Conservation (phyloP, 2,888 invertebrate genomes). For the Epiperipatus broadwayi region DNA sequence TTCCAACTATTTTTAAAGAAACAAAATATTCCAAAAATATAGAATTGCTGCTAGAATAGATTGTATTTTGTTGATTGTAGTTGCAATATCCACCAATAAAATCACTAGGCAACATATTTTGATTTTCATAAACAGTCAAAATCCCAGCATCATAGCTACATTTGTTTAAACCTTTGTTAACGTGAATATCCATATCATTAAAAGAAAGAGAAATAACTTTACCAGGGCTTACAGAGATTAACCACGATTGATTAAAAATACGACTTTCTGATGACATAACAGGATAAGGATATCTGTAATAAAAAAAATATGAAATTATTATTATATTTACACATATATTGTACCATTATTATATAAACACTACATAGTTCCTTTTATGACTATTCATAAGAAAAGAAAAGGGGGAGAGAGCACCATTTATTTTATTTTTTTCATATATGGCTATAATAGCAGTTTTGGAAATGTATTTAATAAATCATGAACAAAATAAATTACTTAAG, state of each 20-base stretch:
- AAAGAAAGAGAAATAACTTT: constrained; percentile 19
- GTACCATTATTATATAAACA: too few species aligned
- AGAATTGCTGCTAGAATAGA: constrained; percentile 17
- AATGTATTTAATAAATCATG: too few species aligned
- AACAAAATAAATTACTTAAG: too few species aligned
- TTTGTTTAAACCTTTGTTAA: constrained; percentile 18
- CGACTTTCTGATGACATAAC: too few species aligned
- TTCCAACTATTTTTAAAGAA: constrained; percentile 19
- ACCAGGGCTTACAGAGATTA: constrained; percentile 15
- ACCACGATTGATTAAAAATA: constrained; percentile 19
- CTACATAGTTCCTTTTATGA: too few species aligned
- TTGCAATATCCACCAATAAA: constrained; percentile 20
- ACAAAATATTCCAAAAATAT: constrained; percentile 18
- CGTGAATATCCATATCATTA: constrained; percentile 20
- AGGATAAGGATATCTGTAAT: constrained; percentile 20
- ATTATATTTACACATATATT: too few species aligned
- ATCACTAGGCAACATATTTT: constrained; percentile 7
- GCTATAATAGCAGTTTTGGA: too few species aligned
- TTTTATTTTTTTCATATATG: too few species aligned
- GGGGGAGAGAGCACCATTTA: too few species aligned
- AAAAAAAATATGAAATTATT: background rate
- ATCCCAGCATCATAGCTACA: constrained; percentile 18
- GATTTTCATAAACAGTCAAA: constrained; percentile 17
- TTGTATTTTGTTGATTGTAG: constrained; percentile 18
- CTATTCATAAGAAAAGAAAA: too few species aligned